These are phyloP conservation scores for Calonectris borealis DNA, from an alignment of 2,113 vertebrate genomes.

Conservation along the genomic window DNA sequence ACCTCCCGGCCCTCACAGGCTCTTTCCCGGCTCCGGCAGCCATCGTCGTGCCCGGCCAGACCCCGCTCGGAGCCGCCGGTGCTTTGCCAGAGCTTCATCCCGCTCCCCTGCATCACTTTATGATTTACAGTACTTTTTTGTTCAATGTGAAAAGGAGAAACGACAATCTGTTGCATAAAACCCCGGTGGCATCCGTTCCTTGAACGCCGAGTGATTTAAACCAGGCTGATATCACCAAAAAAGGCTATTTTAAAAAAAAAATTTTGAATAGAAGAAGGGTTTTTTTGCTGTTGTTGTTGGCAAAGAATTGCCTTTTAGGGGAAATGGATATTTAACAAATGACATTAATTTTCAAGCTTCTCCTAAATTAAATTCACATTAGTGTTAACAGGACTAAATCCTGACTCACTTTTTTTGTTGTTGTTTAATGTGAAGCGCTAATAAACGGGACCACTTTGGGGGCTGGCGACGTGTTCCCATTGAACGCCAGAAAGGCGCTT, in stretches of 20 bases:
- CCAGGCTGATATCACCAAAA: constrained; percentile 55
- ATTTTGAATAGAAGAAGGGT: constrained; percentile 2
- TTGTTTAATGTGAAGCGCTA: background rate
- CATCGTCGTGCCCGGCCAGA: background rate
- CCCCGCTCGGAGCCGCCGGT: background rate
- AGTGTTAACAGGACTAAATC: constrained; percentile 53
- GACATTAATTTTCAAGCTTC: constrained; percentile 59
- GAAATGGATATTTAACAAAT: constrained; percentile 61
- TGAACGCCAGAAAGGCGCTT: background rate
- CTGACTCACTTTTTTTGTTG: constrained; percentile 26
- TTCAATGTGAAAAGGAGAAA: background rate
- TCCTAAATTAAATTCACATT: constrained; percentile 62
- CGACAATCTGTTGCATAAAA: constrained; percentile 49
- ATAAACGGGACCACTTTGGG: constrained; percentile 22
- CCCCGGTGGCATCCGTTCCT: constrained; percentile 53
- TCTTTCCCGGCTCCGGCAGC: background rate
- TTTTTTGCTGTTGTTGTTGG: constrained; percentile 57
- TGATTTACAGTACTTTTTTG: constrained; percentile 2
- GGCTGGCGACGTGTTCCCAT: constrained; percentile 1
- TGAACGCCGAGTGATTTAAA: constrained; percentile 59
- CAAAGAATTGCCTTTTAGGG: constrained; percentile 65
- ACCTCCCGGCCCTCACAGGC: background rate
- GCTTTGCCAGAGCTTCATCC: background rate
- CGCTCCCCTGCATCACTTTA: background rate
- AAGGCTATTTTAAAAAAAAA: constrained; percentile 15